A percentile compares a stretch with the other conserved stretches of the same genome.
Conservation (phyloP, 2,113 vertebrate genomes). For the Coptodon bakossiorum region DNA sequence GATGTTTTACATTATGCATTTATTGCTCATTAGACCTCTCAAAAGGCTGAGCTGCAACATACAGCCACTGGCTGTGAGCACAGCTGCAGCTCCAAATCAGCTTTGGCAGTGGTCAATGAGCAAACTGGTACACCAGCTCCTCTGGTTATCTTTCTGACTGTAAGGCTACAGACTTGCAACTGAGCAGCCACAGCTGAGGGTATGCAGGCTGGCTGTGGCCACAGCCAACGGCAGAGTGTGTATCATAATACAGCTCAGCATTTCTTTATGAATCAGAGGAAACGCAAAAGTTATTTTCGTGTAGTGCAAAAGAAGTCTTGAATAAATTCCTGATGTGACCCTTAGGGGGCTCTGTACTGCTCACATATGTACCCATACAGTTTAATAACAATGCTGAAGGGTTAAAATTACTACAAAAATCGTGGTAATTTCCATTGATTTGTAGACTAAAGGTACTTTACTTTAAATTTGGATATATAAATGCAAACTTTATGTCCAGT, state of each 20-base stretch:
- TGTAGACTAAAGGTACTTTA: background rate
- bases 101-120: background rate
- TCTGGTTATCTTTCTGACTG: background rate
- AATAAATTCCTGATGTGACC: background rate
- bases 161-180: background rate
- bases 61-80: background rate
- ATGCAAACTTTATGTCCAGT: background rate
- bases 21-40: background rate
- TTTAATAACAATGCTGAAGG: background rate
- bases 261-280: background rate
- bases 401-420: background rate
- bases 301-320: background rate
- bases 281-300: background rate
- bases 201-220: background rate
- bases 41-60: background rate
- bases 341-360: background rate
- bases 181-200: background rate
- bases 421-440: rapidly evolving
- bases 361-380: background rate
- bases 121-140: background rate
- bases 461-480: background rate
- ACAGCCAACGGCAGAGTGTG: background rate
- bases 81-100: background rate
- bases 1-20: background rate
- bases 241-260: background rate